Conservation (phyloP, 2,888 invertebrate species). For the Drosophila longiperda region DNA sequence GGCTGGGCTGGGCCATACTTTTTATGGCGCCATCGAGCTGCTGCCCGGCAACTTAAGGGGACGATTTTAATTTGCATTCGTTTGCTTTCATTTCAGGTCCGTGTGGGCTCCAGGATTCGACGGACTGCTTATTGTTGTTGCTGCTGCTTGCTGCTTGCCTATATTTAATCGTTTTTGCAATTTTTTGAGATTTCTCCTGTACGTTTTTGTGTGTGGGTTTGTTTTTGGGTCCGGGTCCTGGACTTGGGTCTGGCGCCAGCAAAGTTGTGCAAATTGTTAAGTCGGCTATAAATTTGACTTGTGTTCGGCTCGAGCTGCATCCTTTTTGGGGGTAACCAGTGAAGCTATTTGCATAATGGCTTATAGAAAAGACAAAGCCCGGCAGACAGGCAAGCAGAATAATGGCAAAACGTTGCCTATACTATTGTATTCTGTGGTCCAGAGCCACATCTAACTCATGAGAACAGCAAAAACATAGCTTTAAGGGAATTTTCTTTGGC, state of each 20-base stretch:
- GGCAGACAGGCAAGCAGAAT: constrained; percentile 11
- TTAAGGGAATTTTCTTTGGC: constrained; percentile 55
- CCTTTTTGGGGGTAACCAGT: constrained; percentile 53
- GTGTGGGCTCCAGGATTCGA: constrained; percentile 31
- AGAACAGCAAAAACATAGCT: constrained; percentile 36
- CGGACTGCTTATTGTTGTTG: constrained; percentile 32
- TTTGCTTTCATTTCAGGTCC: constrained; percentile 77
- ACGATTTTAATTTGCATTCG: constrained; percentile 83
- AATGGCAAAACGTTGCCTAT: constrained; percentile 37
- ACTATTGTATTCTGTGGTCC: constrained; percentile 39
- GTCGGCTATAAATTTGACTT: constrained; percentile 83
- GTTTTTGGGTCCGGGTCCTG: constrained; percentile 22
- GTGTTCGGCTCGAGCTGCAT: constrained; percentile 52
- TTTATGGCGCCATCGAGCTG: constrained; percentile 71
- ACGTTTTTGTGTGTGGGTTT: constrained; percentile 55
- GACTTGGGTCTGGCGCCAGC: constrained; percentile 20
- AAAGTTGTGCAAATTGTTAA: constrained; percentile 79
- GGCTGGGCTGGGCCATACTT: constrained; percentile 51
- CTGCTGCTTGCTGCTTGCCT: constrained; percentile 48
- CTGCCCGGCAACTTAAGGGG: constrained; percentile 64
- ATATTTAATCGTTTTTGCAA: constrained; percentile 76
- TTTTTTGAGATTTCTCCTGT: constrained; percentile 67
- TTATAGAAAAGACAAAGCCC: constrained; percentile 74
- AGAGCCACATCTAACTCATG: background rate
- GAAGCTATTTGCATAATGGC: constrained; percentile 79